Base-by-base conservation (phyloP, 2,888 invertebrate species). In the Acrobasis consociella region DNA sequence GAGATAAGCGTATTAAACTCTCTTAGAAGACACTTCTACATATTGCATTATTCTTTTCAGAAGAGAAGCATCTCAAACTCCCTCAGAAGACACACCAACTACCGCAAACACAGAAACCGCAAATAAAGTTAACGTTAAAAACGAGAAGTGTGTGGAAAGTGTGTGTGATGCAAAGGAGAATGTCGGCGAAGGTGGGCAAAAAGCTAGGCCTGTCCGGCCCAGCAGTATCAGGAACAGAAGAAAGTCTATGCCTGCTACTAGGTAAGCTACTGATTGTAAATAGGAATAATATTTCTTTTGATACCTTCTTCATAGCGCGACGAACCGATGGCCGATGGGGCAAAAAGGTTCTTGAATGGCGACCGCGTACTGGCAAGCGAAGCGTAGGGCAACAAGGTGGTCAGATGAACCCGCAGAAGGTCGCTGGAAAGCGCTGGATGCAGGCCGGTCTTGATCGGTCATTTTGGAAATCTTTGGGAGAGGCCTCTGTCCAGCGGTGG, bases 231-330 rank as follows among this genome's bases (percentile, higher is more conserved):
- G 66, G 38, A 68, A 76, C 52, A 81, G 87, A 70, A 75, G 86
- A 39, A 87, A 87, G 67, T 88, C 87, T 42, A 81, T 85, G 78
- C 80, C 84, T 49, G 75, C 71, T 64, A 60, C 69, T n/a, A 79
- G 78, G 89, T 88, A 75, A 74, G 64, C 58, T 5, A 49, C 16
- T n/a, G 10, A 17, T 2, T 42, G 5, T 42, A 0, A 10, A 13
- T 42, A 42, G 42, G 42, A 42, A 10, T 39, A 3, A 39, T 39
- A 39, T 39, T 3, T 39, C n/a, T 39, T 39, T 39, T 10, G 9
- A 39, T 22, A 22, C 22, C 22, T 22, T 2, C 22, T 22, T 22
- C 22, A 22, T n/a, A n/a, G n/a, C n/a, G n/a, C n/a, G n/a, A n/a
- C n/a, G n/a, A n/a, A n/a, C n/a, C n/a, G n/a, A n/a, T n/a, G n/a